Conservation (phyloP, 2,113 vertebrate species). For the Gobius niger region DNA sequence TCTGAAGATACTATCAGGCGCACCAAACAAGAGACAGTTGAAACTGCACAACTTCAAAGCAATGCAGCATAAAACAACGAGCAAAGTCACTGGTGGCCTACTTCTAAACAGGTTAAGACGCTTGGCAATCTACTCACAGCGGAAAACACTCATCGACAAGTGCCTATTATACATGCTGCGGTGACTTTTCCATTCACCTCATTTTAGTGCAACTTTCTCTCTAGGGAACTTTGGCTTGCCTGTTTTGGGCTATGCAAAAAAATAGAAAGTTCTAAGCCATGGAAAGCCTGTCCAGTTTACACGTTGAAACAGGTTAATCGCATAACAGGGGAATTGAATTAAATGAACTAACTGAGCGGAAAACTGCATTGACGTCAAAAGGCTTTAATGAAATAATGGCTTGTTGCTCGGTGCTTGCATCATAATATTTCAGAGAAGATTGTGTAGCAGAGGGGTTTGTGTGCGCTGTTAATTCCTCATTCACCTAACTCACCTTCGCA, state of each 20-base stretch:
- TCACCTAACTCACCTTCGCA: too few relatives aligned
- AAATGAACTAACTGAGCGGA: not conserved
- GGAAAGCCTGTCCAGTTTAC: not conserved
- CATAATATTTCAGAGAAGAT: not conserved
- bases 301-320: not conserved
- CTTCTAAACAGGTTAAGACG: conserved; percentile 30
- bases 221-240: conserved; percentile 36
- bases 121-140: conserved; percentile 18
- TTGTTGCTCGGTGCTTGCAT: not conserved
- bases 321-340: not conserved
- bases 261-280: conserved; percentile 9
- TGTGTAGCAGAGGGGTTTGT: not conserved
- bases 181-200: conserved; percentile 24
- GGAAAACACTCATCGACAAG: conserved; percentile 23
- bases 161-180: conserved; percentile 13
- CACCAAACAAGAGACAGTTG: not conserved
- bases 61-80: conserved; percentile 19
- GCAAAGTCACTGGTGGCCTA: conserved; percentile 27
- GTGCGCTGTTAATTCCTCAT: too few relatives aligned
- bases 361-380: not conserved
- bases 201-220: conserved; percentile 1
- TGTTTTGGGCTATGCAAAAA: conserved; percentile 14
- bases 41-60: conserved; percentile 25
- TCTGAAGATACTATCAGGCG: not conserved
- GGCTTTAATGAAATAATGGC: not conserved